A percentile compares a stretch with the other conserved stretches of the same genome.
These are phyloP conservation scores for Danio choprae DNA, from an alignment of 2,797 vertebrate species.

Conservation along the genomic window DNA sequence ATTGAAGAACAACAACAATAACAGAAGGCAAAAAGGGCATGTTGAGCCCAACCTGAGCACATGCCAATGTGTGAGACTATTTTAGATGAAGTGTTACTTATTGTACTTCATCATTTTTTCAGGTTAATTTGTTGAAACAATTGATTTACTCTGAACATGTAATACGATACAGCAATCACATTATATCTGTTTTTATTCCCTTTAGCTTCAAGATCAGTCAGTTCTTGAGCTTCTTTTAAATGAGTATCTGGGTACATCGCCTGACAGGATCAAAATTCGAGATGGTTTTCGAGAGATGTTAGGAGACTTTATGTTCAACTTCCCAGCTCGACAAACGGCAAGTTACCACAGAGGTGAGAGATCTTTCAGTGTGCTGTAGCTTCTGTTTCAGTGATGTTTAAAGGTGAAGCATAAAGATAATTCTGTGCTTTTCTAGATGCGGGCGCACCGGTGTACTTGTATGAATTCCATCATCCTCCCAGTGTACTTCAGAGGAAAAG, in stretches of 20 bases:
- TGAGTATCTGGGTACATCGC: constrained; percentile 75
- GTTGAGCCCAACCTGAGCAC: no score
- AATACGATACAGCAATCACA: no score
- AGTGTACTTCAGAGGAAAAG: constrained; percentile 45
- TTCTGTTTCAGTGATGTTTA: not conserved
- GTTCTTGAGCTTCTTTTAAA: constrained; percentile 59
- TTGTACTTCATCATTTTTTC: no score
- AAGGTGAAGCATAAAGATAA: not conserved
- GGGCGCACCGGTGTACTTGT: constrained; percentile 76
- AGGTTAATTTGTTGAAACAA: no score
- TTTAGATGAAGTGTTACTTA: no score
- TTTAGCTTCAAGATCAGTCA: constrained; percentile 61
- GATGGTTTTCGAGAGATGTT: constrained; percentile 73
- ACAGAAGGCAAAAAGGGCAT: no score
- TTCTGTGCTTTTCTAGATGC: constrained; percentile 65
- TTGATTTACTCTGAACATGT: no score
- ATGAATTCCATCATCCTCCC: constrained; percentile 76
- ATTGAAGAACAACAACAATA: no score
- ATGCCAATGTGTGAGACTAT: no score
- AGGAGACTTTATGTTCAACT: constrained; percentile 75
- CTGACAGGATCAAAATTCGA: constrained; percentile 73
- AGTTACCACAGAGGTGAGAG: constrained; percentile 84
- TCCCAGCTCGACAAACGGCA: constrained; percentile 74
- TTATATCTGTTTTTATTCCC: constrained; percentile 22
- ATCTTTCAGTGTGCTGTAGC: not conserved